Percentiles rank a stretch among this genome's conserved stretches.
Conservation (phyloP, 1,140 invertebrate species). For the Trinorchestia longiramus region DNA sequence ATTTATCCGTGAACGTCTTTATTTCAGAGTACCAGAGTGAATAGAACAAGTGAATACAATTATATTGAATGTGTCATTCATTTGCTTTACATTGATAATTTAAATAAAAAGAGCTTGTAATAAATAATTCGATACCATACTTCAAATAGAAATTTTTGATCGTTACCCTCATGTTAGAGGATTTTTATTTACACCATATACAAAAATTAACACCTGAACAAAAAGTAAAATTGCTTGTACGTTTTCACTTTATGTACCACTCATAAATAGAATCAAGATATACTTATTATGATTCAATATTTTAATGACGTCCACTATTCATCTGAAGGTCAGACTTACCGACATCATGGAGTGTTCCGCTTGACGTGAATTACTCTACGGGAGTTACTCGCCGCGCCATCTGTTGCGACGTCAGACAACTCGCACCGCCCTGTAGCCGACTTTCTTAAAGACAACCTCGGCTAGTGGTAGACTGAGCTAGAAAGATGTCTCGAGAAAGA, state of each 20-base stretch:
- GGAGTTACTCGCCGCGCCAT: slow-evolving; percentile 40
- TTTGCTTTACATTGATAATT: too few species aligned
- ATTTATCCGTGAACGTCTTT: too few species aligned
- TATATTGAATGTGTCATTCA: too few species aligned
- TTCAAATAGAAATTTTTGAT: background rate
- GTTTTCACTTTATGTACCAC: background rate
- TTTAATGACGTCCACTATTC: background rate
- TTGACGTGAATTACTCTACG: slow-evolving; percentile 12
- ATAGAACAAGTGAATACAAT: too few species aligned
- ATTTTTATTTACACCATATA: background rate
- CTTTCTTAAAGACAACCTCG: slow-evolving; percentile 27
- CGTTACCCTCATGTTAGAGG: background rate
- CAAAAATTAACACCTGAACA: background rate
- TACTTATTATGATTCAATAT: background rate
- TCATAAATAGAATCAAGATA: background rate
- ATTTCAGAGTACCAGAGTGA: too few species aligned
- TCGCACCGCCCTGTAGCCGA: background rate
- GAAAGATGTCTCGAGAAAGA: background rate
- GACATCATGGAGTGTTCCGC: background rate
- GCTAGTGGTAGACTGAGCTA: slow-evolving; percentile 19
- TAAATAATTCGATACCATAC: background rate
- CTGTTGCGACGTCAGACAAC: background rate
- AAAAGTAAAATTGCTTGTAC: background rate
- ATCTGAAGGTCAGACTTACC: background rate
- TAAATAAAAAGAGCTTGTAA: background rate